phyloP scores from a whole-genome alignment of 2,797 vertebrate species.

The Tachyglossus aculeatus region DNA sequence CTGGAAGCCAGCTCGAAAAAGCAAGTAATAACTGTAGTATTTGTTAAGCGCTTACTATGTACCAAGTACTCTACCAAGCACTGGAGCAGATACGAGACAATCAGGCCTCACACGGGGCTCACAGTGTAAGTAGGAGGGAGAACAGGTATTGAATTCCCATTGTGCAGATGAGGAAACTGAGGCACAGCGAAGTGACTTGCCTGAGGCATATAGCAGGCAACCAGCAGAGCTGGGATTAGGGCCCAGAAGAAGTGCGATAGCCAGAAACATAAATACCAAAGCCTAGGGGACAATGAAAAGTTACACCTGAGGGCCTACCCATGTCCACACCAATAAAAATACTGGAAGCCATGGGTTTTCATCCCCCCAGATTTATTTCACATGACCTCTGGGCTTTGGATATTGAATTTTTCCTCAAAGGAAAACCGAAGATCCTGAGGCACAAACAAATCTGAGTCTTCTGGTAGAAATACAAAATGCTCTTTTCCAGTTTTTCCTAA shows the following conservation, averaged over 20 bases:
- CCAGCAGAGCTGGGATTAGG: constrained; percentile 49
- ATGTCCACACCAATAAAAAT: constrained; percentile 68
- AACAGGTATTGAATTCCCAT: too few species aligned
- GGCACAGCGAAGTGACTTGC: too few species aligned
- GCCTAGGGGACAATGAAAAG: constrained; percentile 51
- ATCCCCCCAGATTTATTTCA: constrained; percentile 31
- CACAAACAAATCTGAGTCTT: constrained; percentile 67
- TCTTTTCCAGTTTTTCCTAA: constrained; percentile 70
- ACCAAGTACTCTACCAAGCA: too few species aligned
- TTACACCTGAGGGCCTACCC: constrained; percentile 40
- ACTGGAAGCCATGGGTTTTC: constrained; percentile 49
- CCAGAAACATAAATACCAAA: constrained; percentile 64
- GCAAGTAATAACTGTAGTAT: too few species aligned
- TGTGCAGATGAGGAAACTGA: too few species aligned
- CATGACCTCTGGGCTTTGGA: constrained; percentile 59
- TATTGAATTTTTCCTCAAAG: constrained; percentile 65
- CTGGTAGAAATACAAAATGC: constrained; percentile 67
- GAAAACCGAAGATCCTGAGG: constrained; percentile 72
- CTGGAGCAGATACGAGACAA: too few species aligned
- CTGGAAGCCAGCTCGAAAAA: too few species aligned
- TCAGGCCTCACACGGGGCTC: too few species aligned
- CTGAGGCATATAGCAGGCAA: too few species aligned
- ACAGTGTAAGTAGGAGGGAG: too few species aligned
- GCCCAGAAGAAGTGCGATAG: constrained; percentile 60
- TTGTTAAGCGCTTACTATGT: too few species aligned